Conservation (phyloP, 92 coral and sea anemone genomes). For the Plumapathes pennacea region DNA sequence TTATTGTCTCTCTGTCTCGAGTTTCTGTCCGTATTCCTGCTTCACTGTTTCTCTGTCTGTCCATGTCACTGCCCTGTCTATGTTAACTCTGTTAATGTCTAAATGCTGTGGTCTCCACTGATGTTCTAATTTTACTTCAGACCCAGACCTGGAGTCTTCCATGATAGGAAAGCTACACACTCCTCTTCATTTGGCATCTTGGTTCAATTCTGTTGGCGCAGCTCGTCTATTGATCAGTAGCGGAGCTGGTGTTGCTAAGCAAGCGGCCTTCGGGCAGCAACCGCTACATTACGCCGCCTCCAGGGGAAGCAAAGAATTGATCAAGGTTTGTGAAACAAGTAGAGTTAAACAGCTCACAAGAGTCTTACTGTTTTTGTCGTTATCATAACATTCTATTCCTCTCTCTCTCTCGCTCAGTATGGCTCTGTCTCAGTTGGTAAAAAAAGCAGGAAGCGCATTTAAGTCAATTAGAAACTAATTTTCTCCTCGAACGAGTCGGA, state of each 20-base stretch:
- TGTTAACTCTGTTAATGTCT: not conserved
- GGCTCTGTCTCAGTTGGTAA: no score
- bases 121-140: conserved; percentile 8
- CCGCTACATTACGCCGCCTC: conserved; percentile 78
- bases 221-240: conserved; percentile 40
- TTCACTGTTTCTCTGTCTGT: not conserved
- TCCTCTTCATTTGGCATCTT: conserved; percentile 68
- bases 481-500: no score
- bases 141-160: conserved; percentile 31
- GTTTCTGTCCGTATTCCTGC: not conserved
- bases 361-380: no score
- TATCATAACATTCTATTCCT: not conserved
- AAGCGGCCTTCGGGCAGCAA: conserved; percentile 62
- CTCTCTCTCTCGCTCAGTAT: not conserved
- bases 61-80: not conserved
- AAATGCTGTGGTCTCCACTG: not conserved
- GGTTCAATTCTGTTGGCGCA: conserved; percentile 62
- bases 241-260: conserved; percentile 32
- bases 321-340: conserved; percentile 69
- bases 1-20: no score
- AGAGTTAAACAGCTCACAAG: no score
- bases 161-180: conserved; percentile 38
- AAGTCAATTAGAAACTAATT: no score
- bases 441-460: no score
- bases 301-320: conserved; percentile 40